A percentile compares a stretch with the other conserved stretches of the same genome.
phyloP scores from a whole-genome alignment of 2,888 invertebrate species.

The Metacarcinus magister region DNA sequence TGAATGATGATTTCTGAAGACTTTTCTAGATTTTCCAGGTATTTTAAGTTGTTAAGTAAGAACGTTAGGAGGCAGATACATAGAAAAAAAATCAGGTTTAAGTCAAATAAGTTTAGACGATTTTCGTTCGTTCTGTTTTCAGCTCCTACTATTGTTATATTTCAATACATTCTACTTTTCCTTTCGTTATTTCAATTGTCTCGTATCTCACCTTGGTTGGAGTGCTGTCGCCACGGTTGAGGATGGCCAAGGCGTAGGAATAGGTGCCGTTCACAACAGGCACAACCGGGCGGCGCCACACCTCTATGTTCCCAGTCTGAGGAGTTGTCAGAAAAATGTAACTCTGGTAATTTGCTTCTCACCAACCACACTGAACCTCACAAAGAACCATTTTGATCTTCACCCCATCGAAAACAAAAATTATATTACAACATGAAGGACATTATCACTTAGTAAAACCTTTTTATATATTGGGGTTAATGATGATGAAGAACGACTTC shows the following conservation, averaged over 20 bases:
- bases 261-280: constrained; percentile 93
- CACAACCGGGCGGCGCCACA: constrained; percentile 95
- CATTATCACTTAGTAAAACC: not conserved
- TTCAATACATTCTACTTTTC: not conserved
- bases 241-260: constrained; percentile 95
- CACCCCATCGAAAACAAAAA: not conserved
- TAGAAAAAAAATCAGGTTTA: no score
- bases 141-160: not conserved
- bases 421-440: not conserved
- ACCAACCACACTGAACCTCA: no score
- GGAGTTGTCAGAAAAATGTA: not conserved
- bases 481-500: no score
- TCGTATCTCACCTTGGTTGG: constrained; percentile 90
- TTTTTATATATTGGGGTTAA: not conserved
- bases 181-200: not conserved
- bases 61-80: no score
- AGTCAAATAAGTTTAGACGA: no score
- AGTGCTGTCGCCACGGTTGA: constrained; percentile 95
- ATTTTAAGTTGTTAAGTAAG: no score
- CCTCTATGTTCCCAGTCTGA: constrained; percentile 95
- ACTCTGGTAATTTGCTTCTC: no score
- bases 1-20: no score
- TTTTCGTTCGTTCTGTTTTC: no score
- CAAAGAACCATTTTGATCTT: not conserved
- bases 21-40: no score